Evolutionary conservation across 2,888 invertebrate genomes (phyloP).

Genomic region (Rhyacophila evoluta): DNA sequence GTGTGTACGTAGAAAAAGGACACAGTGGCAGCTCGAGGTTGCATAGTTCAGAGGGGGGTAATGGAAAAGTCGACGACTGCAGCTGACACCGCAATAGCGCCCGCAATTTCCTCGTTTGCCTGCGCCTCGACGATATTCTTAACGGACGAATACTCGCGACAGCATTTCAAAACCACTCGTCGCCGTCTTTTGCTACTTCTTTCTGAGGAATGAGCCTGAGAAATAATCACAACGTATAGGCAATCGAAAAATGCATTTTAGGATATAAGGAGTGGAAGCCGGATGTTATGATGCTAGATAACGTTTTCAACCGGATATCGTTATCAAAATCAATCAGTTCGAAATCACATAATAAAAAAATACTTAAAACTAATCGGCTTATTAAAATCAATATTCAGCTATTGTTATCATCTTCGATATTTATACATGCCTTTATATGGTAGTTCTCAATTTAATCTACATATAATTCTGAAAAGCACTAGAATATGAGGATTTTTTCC

Average conservation of each 20-base stretch:
- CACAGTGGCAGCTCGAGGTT: neutral
- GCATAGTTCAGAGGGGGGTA: neutral
- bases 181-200: conserved; percentile 2
- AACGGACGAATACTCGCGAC: conserved; percentile 25
- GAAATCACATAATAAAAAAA: too few species aligned
- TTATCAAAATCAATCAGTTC: too few species aligned
- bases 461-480: too few species aligned
- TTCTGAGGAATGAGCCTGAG: neutral
- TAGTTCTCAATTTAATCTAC: too few species aligned
- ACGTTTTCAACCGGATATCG: too few species aligned
- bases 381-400: too few species aligned
- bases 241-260: neutral
- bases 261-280: too few species aligned
- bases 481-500: too few species aligned
- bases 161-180: conserved; percentile 28
- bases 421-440: too few species aligned
- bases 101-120: conserved; percentile 44
- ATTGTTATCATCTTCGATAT: too few species aligned
- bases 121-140: conserved; percentile 7
- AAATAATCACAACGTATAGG: neutral
- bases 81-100: conserved; percentile 40
- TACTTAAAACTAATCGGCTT: too few species aligned
- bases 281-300: too few species aligned
- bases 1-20: conserved; percentile 15
- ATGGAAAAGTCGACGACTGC: conserved; percentile 27